Percentiles rank a stretch among this genome's conserved stretches.
Conservation (phyloP, 2,113 vertebrate genomes). For the Hippocampus abdominalis region DNA sequence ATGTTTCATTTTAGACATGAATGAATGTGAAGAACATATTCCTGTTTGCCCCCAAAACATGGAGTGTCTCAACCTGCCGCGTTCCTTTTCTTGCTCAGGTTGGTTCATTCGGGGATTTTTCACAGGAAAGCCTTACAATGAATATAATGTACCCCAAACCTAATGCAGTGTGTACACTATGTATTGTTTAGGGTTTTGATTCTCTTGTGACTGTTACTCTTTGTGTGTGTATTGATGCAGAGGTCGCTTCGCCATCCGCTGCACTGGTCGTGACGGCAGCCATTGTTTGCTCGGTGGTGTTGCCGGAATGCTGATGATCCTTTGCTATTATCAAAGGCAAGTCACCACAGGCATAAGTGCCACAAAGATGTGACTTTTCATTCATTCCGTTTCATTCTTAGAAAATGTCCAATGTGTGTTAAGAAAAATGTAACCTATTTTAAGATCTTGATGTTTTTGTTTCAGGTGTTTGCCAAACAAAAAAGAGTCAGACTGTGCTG, state of each 20-base stretch:
- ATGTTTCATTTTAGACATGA: constrained; percentile 58
- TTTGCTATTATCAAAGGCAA: constrained; percentile 63
- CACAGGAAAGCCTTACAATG: neutral
- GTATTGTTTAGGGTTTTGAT: neutral
- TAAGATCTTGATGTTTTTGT: constrained; percentile 12
- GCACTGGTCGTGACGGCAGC: constrained; percentile 58
- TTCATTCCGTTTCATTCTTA: too few relatives aligned
- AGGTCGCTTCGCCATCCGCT: constrained; percentile 44
- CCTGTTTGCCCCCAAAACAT: constrained; percentile 56
- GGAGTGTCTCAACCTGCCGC: constrained; percentile 66
- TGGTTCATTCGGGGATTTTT: constrained; percentile 5
- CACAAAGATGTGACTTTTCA: neutral
- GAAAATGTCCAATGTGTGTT: neutral
- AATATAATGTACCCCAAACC: neutral
- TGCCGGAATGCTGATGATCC: constrained; percentile 45
- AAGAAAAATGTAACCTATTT: neutral
- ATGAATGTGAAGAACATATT: constrained; percentile 65
- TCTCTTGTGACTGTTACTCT: constrained; percentile 1
- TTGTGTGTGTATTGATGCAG: constrained; percentile 35
- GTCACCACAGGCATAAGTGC: neutral
- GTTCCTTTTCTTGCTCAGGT: constrained; percentile 72
- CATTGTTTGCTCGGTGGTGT: constrained; percentile 51
- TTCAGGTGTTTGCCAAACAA: constrained; percentile 60
- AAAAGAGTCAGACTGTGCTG: constrained; percentile 37
- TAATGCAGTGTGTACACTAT: neutral